Percentiles rank a stretch among this genome's conserved stretches.
phyloP scores from a whole-genome alignment of 2,797 vertebrate genomes.

The Champsocephalus esox region DNA sequence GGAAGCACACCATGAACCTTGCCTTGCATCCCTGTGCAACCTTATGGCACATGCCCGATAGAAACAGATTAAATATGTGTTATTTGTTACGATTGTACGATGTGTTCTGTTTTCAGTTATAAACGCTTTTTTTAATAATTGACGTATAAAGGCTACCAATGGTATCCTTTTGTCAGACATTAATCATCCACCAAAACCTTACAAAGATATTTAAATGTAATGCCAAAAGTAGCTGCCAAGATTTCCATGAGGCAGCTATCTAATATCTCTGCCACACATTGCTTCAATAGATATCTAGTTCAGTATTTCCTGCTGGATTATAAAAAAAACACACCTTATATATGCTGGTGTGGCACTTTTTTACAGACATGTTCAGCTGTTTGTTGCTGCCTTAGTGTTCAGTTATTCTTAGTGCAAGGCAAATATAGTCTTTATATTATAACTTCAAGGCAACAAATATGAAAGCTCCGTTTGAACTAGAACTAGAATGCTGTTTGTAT shows the following conservation, averaged over 20 bases:
- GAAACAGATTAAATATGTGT: slow-evolving; percentile 26
- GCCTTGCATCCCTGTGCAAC: slow-evolving; percentile 50
- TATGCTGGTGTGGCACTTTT: slow-evolving; percentile 9
- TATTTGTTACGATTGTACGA: slow-evolving; percentile 7
- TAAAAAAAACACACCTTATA: slow-evolving; percentile 9
- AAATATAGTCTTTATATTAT: slow-evolving; percentile 2
- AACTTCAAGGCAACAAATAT: neutral
- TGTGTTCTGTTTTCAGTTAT: neutral
- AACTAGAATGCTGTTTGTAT: slow-evolving; percentile 3
- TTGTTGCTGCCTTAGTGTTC: slow-evolving; percentile 1
- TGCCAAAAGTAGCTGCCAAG: slow-evolving; percentile 17
- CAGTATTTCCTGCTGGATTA: slow-evolving; percentile 16
- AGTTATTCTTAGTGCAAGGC: neutral
- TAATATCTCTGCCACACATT: neutral
- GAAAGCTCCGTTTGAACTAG: neutral
- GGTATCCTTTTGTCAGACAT: slow-evolving; percentile 11
- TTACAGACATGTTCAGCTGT: neutral
- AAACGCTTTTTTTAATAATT: neutral
- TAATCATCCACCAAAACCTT: neutral
- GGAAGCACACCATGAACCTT: slow-evolving; percentile 63
- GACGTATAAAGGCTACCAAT: neutral
- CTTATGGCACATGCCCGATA: slow-evolving; percentile 42
- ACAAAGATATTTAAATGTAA: neutral
- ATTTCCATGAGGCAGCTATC: neutral
- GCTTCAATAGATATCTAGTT: neutral